Evolutionary conservation across 1,140 invertebrate genomes (phyloP), one percentile per base, ranked within the genome.

Genomic region (Lutraria rhynchaena): DNA sequence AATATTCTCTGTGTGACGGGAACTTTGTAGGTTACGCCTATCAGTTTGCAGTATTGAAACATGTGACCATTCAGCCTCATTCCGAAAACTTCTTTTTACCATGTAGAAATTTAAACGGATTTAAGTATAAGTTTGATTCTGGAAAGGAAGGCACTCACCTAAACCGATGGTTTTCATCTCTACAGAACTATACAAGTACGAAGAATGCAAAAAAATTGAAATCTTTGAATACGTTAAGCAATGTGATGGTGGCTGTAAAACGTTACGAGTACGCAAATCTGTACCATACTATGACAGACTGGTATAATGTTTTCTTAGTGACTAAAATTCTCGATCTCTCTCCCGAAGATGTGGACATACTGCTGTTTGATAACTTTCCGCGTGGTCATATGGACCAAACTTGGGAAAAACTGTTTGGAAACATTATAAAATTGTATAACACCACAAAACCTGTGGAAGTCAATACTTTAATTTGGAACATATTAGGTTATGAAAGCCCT

Each of bases 231-330:
- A 57, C 55, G 13, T n/a, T n/a, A n/a, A n/a, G n/a, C n/a, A 71
- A 80, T n/a, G 77, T 87, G 44, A 70, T 88, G 0, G 71, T 90
- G 29, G 89, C 87, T 35, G 74, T 90, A 0, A 65, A 77, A 31
- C 67, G 91, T 29, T 91, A 90, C 78, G 91, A 92, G 60, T 92
- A 91, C 81, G 90, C 84, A 3, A 92, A 92, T 81, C 55, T 91
- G 27, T 92, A 91, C 78, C 91, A 92, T 81, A 89, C 89, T 0
- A 90, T 92, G 87, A 91, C 90, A 15, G 90, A 92, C 80, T 90
- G 87, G 77, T 92, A 88, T 71, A 91, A 91, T 77, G 88, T 89
- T 4, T 92, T 91, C 69, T 81, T 92, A 13, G 80, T 91, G 55
- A 83, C 88, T 70, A 69, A 86, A 17, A 69, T 90, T n/a, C 90